A percentile compares a stretch with the other conserved stretches of the same genome.
Evolutionary conservation across 2,888 invertebrate species (phyloP).

Genomic region (Epinotia brunnichana): DNA sequence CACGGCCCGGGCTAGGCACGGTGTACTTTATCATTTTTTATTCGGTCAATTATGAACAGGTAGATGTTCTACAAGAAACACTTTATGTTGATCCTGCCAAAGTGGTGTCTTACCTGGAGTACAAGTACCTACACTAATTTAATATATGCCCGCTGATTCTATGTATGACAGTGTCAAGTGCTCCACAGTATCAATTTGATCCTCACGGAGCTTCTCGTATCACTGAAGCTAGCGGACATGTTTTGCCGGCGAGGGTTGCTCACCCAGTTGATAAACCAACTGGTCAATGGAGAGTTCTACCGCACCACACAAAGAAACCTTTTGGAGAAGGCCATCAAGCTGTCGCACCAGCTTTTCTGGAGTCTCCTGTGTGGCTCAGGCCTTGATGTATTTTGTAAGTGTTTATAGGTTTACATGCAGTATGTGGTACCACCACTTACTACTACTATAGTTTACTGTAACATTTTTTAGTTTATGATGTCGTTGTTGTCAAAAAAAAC

Average conservation of each 20-base stretch:
- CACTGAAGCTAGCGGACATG: slow-evolving; percentile 59
- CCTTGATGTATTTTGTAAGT: slow-evolving; percentile 57
- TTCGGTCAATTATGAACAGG: too few relatives aligned
- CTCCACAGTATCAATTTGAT: slow-evolving; percentile 61
- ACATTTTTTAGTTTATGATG: too few relatives aligned
- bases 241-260: slow-evolving; percentile 54
- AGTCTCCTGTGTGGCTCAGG: slow-evolving; percentile 45
- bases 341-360: slow-evolving; percentile 54
- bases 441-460: too few relatives aligned
- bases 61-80: too few relatives aligned
- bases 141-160: too few relatives aligned
- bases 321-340: slow-evolving; percentile 52
- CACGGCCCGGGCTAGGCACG: too few relatives aligned
- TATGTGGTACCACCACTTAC: too few relatives aligned
- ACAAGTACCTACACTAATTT: not conserved
- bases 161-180: not conserved
- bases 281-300: slow-evolving; percentile 55
- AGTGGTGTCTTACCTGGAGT: too few relatives aligned
- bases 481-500: too few relatives aligned
- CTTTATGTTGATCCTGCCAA: too few relatives aligned
- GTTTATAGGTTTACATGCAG: not conserved
- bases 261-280: slow-evolving; percentile 53
- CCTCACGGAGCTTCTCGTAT: slow-evolving; percentile 59
- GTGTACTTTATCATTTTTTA: too few relatives aligned
- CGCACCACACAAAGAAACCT: slow-evolving; percentile 50